Percentiles rank a stretch among this genome's conserved stretches.
phyloP scores from a whole-genome alignment of 2,797 vertebrate species.

The Poeciliopsis paucimaculata region DNA sequence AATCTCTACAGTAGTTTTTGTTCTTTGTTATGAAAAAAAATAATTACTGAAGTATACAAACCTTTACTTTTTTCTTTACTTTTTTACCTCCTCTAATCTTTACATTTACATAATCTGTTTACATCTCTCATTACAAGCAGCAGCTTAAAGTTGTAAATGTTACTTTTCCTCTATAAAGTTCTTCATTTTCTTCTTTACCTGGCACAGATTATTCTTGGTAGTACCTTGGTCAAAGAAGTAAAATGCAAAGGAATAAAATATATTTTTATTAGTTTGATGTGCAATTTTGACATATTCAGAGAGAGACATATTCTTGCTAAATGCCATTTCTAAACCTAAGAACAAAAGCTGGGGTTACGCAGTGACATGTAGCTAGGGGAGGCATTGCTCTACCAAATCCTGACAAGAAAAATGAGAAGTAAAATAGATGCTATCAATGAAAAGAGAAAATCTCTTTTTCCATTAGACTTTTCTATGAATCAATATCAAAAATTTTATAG shows the following conservation, averaged over 20 bases:
- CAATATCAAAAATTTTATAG: background rate
- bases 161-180: background rate
- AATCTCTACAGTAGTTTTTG: background rate
- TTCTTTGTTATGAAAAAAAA: background rate
- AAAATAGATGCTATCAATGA: too few species aligned
- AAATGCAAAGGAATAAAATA: background rate
- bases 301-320: background rate
- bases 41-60: background rate
- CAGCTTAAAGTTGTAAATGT: background rate
- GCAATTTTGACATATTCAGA: background rate
- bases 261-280: background rate
- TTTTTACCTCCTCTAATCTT: background rate
- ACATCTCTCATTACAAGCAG: background rate
- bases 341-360: background rate
- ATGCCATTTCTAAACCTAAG: background rate
- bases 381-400: too few species aligned
- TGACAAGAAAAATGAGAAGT: too few species aligned
- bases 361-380: background rate
- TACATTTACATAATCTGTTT: background rate
- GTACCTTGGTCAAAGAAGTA: background rate
- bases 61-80: background rate
- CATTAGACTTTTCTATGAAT: too few species aligned
- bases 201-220: background rate
- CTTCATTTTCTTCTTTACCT: background rate
- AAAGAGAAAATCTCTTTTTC: too few species aligned